Conservation (phyloP, 2,888 invertebrate genomes). For the Ecliptopera silaceata region DNA sequence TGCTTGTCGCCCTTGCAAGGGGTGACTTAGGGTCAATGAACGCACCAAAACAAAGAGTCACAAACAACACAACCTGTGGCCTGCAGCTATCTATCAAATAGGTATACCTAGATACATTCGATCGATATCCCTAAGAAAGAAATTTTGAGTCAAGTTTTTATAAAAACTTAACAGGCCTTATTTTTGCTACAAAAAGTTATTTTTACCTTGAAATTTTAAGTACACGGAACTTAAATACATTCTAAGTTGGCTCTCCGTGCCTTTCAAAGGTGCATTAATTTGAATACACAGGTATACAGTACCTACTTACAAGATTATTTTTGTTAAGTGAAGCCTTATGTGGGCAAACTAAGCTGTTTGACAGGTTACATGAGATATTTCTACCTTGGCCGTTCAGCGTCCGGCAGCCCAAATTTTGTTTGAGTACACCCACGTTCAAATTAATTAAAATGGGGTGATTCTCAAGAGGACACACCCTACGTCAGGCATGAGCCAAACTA, state of each 20-base stretch:
- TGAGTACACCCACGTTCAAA: neutral
- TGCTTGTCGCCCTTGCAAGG: conserved; percentile 53
- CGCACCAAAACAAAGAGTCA: conserved; percentile 70
- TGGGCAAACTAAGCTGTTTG: neutral
- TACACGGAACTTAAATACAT: too few relatives aligned
- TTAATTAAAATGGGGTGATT: conserved; percentile 5
- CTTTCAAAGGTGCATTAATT: too few relatives aligned
- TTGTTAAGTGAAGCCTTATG: neutral
- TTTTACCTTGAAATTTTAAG: too few relatives aligned
- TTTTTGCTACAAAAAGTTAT: too few relatives aligned
- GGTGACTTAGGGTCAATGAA: conserved; percentile 61
- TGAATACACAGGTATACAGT: too few relatives aligned
- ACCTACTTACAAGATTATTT: too few relatives aligned
- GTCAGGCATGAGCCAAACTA: conserved; percentile 52
- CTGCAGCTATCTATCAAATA: conserved; percentile 22
- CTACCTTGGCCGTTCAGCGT: neutral
- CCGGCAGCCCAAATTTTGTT: neutral
- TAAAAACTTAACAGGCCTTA: too few relatives aligned
- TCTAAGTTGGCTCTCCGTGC: neutral
- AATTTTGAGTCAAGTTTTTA: neutral
- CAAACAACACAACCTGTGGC: conserved; percentile 55
- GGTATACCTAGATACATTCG: conserved; percentile 20
- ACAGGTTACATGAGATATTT: neutral
- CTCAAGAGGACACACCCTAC: conserved; percentile 24
- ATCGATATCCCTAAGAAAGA: conserved; percentile 27